phyloP scores from a whole-genome alignment of 2,888 invertebrate species.

The Mycalesis mineus region DNA sequence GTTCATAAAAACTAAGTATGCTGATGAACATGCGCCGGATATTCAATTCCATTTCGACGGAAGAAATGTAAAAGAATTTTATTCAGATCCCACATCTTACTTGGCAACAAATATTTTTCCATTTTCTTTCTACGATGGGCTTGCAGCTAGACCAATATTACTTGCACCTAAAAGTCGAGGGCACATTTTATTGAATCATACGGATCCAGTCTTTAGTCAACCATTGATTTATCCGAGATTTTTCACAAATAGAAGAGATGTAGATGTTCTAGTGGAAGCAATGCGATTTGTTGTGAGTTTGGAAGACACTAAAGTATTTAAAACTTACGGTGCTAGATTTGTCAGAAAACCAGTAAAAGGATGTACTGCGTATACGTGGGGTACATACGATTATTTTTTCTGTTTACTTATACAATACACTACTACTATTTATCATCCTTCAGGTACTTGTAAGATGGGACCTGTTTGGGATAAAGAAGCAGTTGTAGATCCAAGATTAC shows the following conservation, averaged over 20 bases:
- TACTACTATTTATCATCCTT: slow-evolving; percentile 83
- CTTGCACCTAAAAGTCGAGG: slow-evolving; percentile 82
- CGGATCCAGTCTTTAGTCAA: slow-evolving; percentile 83
- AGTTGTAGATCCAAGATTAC: slow-evolving; percentile 81
- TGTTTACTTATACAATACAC: slow-evolving; percentile 83
- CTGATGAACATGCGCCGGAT: slow-evolving; percentile 75
- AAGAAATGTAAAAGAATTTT: slow-evolving; percentile 76
- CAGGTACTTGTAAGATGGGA: slow-evolving; percentile 86
- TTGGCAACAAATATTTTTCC: slow-evolving; percentile 72
- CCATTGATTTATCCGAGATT: slow-evolving; percentile 86
- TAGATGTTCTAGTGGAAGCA: slow-evolving; percentile 79
- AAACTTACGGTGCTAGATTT: slow-evolving; percentile 73
- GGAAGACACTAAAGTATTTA: slow-evolving; percentile 79
- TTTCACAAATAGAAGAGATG: slow-evolving; percentile 81
- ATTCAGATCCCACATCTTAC: slow-evolving; percentile 75
- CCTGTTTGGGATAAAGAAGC: slow-evolving; percentile 79
- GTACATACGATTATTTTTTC: slow-evolving; percentile 81
- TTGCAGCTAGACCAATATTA: slow-evolving; percentile 80
- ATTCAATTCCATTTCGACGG: slow-evolving; percentile 83
- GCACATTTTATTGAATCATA: slow-evolving; percentile 78
- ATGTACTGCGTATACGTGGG: slow-evolving; percentile 77
- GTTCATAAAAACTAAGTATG: slow-evolving; percentile 79
- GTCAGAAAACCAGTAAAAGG: slow-evolving; percentile 78
- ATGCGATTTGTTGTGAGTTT: slow-evolving; percentile 78
- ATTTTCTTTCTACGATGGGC: slow-evolving; percentile 80